Percentiles rank a stretch among this genome's conserved stretches.
Evolutionary conservation across 1,140 invertebrate genomes (phyloP).

Genomic region (Pararge aegeria): DNA sequence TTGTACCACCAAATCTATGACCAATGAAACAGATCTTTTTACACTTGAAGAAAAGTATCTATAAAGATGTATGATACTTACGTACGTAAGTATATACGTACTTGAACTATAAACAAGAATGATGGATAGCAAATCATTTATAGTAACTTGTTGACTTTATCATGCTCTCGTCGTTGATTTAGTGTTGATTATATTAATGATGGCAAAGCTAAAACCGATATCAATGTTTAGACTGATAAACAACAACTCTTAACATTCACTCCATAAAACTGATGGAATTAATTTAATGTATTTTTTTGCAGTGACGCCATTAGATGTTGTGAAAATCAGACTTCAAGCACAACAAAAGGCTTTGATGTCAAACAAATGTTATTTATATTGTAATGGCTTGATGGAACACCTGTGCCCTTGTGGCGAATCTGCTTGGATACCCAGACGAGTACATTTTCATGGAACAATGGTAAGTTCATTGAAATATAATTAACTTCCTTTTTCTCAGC

Average conservation of each 20-base stretch:
- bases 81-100: too few species aligned
- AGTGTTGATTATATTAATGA: not conserved
- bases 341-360: slow-evolving; percentile 91
- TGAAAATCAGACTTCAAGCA: slow-evolving; percentile 97
- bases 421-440: slow-evolving; percentile 81
- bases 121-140: too few species aligned
- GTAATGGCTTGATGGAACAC: slow-evolving; percentile 99
- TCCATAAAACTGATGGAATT: too few species aligned
- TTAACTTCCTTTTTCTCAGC: not conserved
- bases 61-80: too few species aligned
- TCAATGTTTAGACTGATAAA: too few species aligned
- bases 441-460: slow-evolving; percentile 94
- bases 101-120: too few species aligned
- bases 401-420: slow-evolving; percentile 91
- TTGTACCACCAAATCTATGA: too few species aligned
- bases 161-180: not conserved
- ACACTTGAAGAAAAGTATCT: too few species aligned
- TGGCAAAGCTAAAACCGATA: too few species aligned
- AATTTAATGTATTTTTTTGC: slow-evolving; percentile 64
- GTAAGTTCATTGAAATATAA: slow-evolving; percentile 79
- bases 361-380: slow-evolving; percentile 97
- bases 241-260: too few species aligned
- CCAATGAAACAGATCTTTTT: too few species aligned
- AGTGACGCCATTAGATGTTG: slow-evolving; percentile 99
- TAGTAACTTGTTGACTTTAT: not conserved